A percentile compares a stretch with the other conserved stretches of the same genome.
Evolutionary conservation across 2,888 invertebrate species (phyloP).

Genomic region (Hemicrepidius hirtus): DNA sequence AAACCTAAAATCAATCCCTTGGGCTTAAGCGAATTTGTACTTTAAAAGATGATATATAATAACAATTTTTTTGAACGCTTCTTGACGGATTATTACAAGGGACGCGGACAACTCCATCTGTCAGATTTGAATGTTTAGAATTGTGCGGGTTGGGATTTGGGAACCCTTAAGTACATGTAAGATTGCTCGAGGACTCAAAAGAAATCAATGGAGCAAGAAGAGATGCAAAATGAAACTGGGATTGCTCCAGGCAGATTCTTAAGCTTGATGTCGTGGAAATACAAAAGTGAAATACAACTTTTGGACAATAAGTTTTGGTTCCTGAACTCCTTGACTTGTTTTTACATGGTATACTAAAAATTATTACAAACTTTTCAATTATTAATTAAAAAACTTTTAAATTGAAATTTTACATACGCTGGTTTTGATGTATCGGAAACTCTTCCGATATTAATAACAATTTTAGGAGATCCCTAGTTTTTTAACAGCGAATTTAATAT

Average conservation of each 20-base stretch:
- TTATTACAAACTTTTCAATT: not conserved
- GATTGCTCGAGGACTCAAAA: constrained; percentile 47
- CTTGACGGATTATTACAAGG: constrained; percentile 21
- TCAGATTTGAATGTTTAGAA: constrained; percentile 24
- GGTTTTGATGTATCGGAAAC: no score
- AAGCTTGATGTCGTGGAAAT: constrained; percentile 43
- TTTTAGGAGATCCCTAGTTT: no score
- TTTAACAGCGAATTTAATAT: no score
- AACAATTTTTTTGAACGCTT: constrained; percentile 27
- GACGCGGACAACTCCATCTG: constrained; percentile 14
- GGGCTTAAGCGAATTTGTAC: constrained; percentile 1
- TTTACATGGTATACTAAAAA: not conserved
- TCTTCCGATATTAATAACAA: no score
- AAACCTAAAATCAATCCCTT: constrained; percentile 22
- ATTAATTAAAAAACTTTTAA: constrained; percentile 6
- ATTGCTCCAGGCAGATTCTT: constrained; percentile 38
- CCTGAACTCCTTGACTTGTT: not conserved
- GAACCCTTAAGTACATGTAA: constrained; percentile 46
- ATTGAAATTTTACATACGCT: not conserved
- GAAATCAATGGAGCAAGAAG: constrained; percentile 49
- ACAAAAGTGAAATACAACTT: constrained; percentile 33
- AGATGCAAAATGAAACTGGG: constrained; percentile 46
- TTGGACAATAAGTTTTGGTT: constrained; percentile 25
- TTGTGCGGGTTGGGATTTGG: constrained; percentile 14
- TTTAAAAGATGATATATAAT: constrained; percentile 1